Conservation (phyloP, 2,888 invertebrate species). For the Selenia dentaria region DNA sequence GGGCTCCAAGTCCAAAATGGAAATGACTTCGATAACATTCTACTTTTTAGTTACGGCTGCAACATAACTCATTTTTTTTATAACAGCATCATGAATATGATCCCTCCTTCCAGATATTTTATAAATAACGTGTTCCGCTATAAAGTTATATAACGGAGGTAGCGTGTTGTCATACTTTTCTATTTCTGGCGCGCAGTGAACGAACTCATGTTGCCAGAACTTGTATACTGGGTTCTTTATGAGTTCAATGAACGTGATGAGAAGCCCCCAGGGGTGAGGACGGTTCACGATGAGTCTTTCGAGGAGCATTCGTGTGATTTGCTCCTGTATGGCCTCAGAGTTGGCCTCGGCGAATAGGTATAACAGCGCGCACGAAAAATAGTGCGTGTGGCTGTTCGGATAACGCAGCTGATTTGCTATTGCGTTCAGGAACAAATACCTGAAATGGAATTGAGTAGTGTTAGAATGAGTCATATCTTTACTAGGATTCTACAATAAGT, state of each 20-base stretch:
- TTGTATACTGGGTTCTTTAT: constrained; percentile 99
- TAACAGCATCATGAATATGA: background rate
- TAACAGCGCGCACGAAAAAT: constrained; percentile 98
- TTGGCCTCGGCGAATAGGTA: constrained; percentile 99
- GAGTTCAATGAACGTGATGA: constrained; percentile 99
- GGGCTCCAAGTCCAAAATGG: background rate
- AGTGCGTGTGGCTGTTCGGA: constrained; percentile 99
- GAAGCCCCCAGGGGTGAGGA: constrained; percentile 99
- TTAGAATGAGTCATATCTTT: no score
- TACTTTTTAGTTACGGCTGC: background rate
- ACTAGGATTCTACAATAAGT: no score
- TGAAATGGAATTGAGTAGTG: constrained; percentile 54
- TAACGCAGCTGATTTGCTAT: constrained; percentile 99
- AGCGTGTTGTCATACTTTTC: constrained; percentile 91
- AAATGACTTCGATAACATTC: background rate
- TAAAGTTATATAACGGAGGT: constrained; percentile 34
- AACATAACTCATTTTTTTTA: background rate
- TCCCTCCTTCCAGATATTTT: constrained; percentile 18
- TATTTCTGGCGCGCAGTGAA: constrained; percentile 99
- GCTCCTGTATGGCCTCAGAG: constrained; percentile 98
- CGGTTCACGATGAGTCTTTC: constrained; percentile 99
- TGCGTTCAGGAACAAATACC: constrained; percentile 98
- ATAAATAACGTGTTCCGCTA: constrained; percentile 15
- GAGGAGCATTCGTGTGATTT: constrained; percentile 97
- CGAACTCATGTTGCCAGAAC: constrained; percentile 99